Evolutionary conservation across 2,888 invertebrate species (phyloP), one percentile per base, ranked within the genome.

Genomic region (Drosophila pegasa): DNA sequence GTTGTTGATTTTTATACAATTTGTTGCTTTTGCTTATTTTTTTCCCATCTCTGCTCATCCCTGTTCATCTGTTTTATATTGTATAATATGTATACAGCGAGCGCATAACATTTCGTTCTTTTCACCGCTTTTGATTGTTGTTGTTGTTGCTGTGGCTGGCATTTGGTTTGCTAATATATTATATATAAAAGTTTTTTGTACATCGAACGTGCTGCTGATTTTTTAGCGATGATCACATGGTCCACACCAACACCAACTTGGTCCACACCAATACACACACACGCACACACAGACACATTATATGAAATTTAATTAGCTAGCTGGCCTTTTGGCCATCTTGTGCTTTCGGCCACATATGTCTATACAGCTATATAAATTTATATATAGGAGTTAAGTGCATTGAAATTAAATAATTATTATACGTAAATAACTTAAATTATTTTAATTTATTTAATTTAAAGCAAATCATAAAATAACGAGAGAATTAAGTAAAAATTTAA

Each of bases 161-260:
- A 40, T 61, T 74, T 66, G 47, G 58, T n/a, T 50, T 58, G 65
- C 40, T 66, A 76, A 69, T 78, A 85, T 70, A 69, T 83, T 78
- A 85, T 70, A 69, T 83, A 86, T 70, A 83, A 66, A 75, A 57
- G 48, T 57, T 82, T 76, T 80, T 76, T 71, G 71, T 83, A 51
- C 71, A 74, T 48, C 71, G 71, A 83, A 87, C 87, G 84, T 88
- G 83, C 69, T 77, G 78, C 75, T 88, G 71, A 75, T 80, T 84
- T 88, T 84, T 88, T 69, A 87, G 88, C 75, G 84, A 84, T 84
- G 84, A 84, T 88, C 88, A 73, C 84, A 84, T 88, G 77, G 70
- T 16, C 38, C 61, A 45, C 45, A 45, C 2, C 41, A 41, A 43
- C 65, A 63, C 43, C 64, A 57, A 65, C 14, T n/a, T n/a, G n/a